A percentile compares a stretch with the other conserved stretches of the same genome.
Conservation (phyloP, 2,888 invertebrate genomes). For the Pomacea canaliculata region DNA sequence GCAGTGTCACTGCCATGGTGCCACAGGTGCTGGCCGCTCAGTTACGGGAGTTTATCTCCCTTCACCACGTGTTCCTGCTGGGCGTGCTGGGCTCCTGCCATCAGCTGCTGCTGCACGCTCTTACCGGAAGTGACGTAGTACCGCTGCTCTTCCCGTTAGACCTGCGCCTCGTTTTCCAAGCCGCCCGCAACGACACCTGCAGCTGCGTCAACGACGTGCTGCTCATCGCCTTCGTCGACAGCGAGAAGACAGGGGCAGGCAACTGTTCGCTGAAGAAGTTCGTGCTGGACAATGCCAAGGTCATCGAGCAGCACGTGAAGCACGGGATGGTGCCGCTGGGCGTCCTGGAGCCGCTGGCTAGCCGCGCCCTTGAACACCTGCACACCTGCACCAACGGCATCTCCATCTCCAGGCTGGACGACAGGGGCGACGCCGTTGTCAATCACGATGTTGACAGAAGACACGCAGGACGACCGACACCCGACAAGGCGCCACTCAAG, state of each 20-base stretch:
- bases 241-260: too few relatives aligned
- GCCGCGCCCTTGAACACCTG: too few relatives aligned
- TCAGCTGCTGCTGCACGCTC: slow-evolving; percentile 25
- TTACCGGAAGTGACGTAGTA: slow-evolving; percentile 18
- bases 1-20: too few relatives aligned
- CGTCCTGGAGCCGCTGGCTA: too few relatives aligned
- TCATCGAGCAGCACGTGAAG: slow-evolving; percentile 11
- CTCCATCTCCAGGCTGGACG: too few relatives aligned
- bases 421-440: too few relatives aligned
- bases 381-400: too few relatives aligned
- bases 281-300: background rate
- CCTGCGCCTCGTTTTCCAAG: background rate
- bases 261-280: background rate
- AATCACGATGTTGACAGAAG: too few relatives aligned
- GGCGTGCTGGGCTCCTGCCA: too few relatives aligned
- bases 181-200: slow-evolving; percentile 8
- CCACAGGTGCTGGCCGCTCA: too few relatives aligned
- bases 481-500: too few relatives aligned
- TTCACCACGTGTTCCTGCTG: background rate
- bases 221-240: slow-evolving; percentile 4
- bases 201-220: slow-evolving; percentile 31
- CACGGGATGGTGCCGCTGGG: background rate
- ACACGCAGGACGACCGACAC: too few relatives aligned
- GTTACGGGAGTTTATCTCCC: slow-evolving; percentile 17
- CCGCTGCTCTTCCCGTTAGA: background rate